These are phyloP conservation scores for Halesus radiatus DNA, from an alignment of 1,140 invertebrate species.

Conservation along the genomic window DNA sequence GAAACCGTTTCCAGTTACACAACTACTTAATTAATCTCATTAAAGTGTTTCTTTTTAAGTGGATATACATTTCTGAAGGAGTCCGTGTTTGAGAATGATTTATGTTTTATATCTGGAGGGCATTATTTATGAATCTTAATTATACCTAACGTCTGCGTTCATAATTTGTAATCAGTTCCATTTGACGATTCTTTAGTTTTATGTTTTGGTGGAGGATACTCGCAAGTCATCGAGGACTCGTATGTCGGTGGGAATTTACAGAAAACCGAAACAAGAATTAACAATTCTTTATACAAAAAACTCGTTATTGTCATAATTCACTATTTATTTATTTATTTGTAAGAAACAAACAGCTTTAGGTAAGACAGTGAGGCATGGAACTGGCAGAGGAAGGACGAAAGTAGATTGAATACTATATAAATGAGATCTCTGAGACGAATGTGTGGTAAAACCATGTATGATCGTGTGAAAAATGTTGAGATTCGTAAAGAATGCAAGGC, in stretches of 20 bases:
- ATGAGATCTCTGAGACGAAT: no score
- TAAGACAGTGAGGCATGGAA: no score
- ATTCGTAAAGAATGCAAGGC: no score
- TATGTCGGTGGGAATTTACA: not conserved
- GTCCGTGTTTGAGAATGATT: conserved; percentile 32
- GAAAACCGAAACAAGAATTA: no score
- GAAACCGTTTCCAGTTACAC: conserved; percentile 35
- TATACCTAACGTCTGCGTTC: conserved; percentile 51
- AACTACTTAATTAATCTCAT: conserved; percentile 45
- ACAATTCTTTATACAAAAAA: no score
- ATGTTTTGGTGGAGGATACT: conserved; percentile 37
- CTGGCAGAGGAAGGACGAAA: no score
- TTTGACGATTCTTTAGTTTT: conserved; percentile 51
- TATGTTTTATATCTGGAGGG: conserved; percentile 25
- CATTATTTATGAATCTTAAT: conserved; percentile 54
- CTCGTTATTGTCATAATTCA: no score
- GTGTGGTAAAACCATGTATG: no score
- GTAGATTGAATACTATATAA: no score
- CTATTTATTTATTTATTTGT: no score
- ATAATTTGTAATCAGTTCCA: conserved; percentile 54
- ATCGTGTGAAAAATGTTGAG: no score
- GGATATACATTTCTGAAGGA: conserved; percentile 35
- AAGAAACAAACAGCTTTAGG: no score
- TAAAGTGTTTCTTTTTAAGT: conserved; percentile 42
- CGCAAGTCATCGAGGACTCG: conserved; percentile 38